Evolutionary conservation across 2,888 invertebrate genomes (phyloP).

Genomic region (Villa cingulata): DNA sequence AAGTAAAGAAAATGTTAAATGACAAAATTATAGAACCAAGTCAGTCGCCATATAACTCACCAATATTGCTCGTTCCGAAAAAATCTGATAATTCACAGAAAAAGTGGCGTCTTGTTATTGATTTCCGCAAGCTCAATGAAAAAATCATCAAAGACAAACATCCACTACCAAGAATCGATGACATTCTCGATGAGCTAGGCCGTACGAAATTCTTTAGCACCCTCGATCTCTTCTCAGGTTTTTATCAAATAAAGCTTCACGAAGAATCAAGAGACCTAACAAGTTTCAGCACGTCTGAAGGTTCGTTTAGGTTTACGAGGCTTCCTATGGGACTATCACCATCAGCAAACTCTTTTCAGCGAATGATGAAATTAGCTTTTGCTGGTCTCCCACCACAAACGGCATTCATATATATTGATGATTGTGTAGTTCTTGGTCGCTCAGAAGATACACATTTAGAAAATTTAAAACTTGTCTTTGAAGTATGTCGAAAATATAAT

Average conservation of each 20-base stretch:
- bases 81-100: conserved; percentile 6
- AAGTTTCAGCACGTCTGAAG: conserved; percentile 7
- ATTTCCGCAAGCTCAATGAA: conserved; percentile 5
- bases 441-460: conserved; percentile 10
- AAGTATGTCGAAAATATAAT: conserved; percentile 2
- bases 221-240: conserved; percentile 5
- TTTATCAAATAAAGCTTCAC: conserved; percentile 7
- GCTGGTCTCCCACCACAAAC: conserved; percentile 12
- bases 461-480: conserved; percentile 6
- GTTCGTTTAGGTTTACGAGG: conserved; percentile 14
- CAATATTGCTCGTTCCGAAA: conserved; percentile 17
- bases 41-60: conserved; percentile 14
- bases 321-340: conserved; percentile 17
- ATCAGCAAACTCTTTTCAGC: conserved; percentile 16
- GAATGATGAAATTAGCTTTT: conserved; percentile 19
- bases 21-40: conserved; percentile 14
- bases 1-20: conserved; percentile 13
- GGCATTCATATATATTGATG: conserved; percentile 17
- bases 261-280: neutral
- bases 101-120: conserved; percentile 7
- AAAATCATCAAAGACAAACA: conserved; percentile 7
- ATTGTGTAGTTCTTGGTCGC: conserved; percentile 15
- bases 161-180: neutral
- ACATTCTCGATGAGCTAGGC: conserved; percentile 3
- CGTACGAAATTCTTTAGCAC: conserved; percentile 6